Percentiles rank a stretch among this genome's conserved stretches.
Conservation (phyloP, 2,113 vertebrate species). For the Cheirogaleus medius region DNA sequence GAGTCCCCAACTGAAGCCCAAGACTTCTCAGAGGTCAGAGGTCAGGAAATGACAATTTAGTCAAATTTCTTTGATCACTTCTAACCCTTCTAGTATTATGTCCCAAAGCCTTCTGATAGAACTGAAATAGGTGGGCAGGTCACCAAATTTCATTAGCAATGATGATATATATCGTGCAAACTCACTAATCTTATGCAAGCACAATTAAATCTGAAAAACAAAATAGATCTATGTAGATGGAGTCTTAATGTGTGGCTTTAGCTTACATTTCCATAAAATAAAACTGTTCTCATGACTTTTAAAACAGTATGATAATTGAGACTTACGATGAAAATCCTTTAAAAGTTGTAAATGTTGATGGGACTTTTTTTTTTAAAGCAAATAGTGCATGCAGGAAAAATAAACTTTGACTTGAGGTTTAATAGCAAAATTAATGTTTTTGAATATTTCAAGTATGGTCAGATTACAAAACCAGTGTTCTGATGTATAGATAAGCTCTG, state of each 20-base stretch:
- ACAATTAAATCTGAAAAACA: not conserved
- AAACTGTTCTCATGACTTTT: not conserved
- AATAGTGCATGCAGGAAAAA: not conserved
- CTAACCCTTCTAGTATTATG: not conserved
- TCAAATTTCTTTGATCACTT: not conserved
- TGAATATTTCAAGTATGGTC: not conserved
- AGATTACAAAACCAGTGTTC: not conserved
- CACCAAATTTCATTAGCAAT: not conserved
- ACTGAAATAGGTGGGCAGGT: not conserved
- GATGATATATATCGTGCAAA: not conserved
- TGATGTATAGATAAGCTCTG: not conserved
- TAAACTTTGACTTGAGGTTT: conserved; percentile 26
- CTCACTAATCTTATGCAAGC: not conserved
- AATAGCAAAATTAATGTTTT: conserved; percentile 13
- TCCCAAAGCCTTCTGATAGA: not conserved
- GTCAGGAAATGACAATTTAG: not conserved
- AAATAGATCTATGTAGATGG: not conserved
- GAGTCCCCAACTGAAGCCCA: not conserved
- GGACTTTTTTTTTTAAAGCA: conserved; percentile 8
- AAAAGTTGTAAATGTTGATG: not conserved
- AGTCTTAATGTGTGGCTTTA: not conserved
- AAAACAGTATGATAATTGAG: not conserved
- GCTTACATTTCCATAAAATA: not conserved
- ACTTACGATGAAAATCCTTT: not conserved
- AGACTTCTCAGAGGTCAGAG: not conserved